Conservation (phyloP, 2,797 vertebrate species). For the Microctenopoma steveboyesi region DNA sequence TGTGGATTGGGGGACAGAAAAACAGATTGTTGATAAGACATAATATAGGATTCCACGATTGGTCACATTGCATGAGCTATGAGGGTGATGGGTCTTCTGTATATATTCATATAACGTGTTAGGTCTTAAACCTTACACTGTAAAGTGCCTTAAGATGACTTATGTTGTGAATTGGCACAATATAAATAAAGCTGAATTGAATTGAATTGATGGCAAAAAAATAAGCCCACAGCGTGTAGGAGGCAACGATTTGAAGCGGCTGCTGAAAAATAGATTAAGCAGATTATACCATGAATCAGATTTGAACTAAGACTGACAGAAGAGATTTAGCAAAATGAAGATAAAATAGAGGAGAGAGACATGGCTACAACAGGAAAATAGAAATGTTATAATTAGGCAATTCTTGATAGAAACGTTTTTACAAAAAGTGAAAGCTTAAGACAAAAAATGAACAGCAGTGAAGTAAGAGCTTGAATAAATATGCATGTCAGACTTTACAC, state of each 20-base stretch:
- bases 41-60: conserved; percentile 34
- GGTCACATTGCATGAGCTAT: conserved; percentile 18
- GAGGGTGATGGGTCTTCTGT: conserved; percentile 3
- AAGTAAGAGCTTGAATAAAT: not conserved
- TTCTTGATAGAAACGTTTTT: not conserved
- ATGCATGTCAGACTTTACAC: conserved; percentile 20
- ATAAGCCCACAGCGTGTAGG: conserved; percentile 27
- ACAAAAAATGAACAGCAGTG: not conserved
- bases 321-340: conserved; percentile 17
- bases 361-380: conserved; percentile 1
- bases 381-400: not conserved
- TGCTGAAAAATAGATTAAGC: conserved; percentile 49
- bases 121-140: no score
- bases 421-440: conserved; percentile 7
- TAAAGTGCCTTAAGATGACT: no score
- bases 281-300: conserved; percentile 64
- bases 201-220: not conserved
- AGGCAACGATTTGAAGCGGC: conserved; percentile 34
- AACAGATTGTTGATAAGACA: conserved; percentile 41
- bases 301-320: conserved; percentile 48
- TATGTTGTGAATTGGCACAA: no score
- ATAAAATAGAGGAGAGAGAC: not conserved
- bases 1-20: conserved; percentile 1
- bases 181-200: no score
- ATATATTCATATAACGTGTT: no score